phyloP scores from a whole-genome alignment of 2,113 vertebrate genomes.

The Cricetomys ansorgei region DNA sequence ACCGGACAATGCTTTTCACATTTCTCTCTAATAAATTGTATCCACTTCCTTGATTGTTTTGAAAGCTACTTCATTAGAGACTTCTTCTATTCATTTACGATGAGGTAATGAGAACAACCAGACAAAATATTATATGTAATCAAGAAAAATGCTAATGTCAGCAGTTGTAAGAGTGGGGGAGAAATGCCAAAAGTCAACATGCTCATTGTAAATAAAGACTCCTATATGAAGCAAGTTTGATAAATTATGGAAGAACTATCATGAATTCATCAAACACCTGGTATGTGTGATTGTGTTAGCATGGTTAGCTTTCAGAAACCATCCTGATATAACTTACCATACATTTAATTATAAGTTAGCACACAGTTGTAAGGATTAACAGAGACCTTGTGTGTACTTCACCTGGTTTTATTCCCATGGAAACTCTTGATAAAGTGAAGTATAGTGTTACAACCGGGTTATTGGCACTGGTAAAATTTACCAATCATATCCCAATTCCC shows the following conservation, averaged over 20 bases:
- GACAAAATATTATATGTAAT: background rate
- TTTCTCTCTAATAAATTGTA: conserved; percentile 5
- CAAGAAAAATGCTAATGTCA: background rate
- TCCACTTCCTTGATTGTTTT: background rate
- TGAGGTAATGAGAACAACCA: conserved; percentile 50
- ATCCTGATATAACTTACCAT: background rate
- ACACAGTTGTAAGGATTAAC: conserved; percentile 11
- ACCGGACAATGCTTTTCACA: background rate
- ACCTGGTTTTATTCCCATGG: background rate
- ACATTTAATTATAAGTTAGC: conserved; percentile 26
- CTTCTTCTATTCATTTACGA: conserved; percentile 47
- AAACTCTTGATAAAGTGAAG: background rate
- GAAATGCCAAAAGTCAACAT: conserved; percentile 23
- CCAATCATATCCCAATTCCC: background rate
- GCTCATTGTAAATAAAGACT: background rate
- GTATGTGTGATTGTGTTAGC: background rate
- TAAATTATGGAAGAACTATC: background rate
- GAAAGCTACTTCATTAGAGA: background rate
- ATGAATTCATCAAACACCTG: background rate
- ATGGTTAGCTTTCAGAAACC: conserved; percentile 15
- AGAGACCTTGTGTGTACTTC: background rate
- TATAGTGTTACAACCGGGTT: background rate
- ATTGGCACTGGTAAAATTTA: background rate
- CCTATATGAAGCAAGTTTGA: background rate
- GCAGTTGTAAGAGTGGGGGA: background rate